Conservation (phyloP, 2,113 vertebrate species). For the Notarius quadriscutis region DNA sequence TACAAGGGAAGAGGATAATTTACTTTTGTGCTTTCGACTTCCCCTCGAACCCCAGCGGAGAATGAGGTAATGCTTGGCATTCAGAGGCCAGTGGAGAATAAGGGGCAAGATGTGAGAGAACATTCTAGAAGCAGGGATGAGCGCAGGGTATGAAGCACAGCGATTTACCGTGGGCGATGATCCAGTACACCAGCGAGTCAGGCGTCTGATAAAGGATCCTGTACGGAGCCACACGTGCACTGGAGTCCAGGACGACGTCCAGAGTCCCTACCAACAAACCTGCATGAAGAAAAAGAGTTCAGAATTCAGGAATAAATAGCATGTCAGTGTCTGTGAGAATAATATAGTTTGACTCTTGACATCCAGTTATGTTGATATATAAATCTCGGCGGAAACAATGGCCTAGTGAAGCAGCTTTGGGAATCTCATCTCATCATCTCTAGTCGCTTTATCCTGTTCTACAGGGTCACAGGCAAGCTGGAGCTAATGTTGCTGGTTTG, state of each 20-base stretch:
- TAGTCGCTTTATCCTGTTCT: too few relatives aligned
- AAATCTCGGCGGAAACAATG: background rate
- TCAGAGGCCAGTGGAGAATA: constrained; percentile 43
- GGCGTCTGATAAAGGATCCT: constrained; percentile 96
- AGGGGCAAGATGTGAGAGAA: constrained; percentile 40
- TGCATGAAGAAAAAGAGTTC: constrained; percentile 54
- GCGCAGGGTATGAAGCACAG: constrained; percentile 12
- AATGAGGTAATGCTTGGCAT: constrained; percentile 64
- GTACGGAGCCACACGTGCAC: constrained; percentile 91
- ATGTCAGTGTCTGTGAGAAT: background rate
- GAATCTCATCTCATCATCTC: too few relatives aligned
- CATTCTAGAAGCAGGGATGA: constrained; percentile 27
- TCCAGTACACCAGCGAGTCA: constrained; percentile 92
- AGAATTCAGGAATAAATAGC: background rate
- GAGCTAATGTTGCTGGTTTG: too few relatives aligned
- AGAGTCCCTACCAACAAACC: constrained; percentile 95
- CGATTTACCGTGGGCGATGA: constrained; percentile 89
- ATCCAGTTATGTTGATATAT: background rate
- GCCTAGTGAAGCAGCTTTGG: too few relatives aligned
- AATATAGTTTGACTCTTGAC: background rate
- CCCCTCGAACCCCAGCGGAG: constrained; percentile 49
- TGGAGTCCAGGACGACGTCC: constrained; percentile 96
- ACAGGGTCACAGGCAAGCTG: too few relatives aligned
- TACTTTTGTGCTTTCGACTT: constrained; percentile 40
- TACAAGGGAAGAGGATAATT: constrained; percentile 39